Evolutionary conservation across 2,888 invertebrate genomes (phyloP), one percentile per base, ranked within the genome.

Genomic region (Melanostoma mellinum): DNA sequence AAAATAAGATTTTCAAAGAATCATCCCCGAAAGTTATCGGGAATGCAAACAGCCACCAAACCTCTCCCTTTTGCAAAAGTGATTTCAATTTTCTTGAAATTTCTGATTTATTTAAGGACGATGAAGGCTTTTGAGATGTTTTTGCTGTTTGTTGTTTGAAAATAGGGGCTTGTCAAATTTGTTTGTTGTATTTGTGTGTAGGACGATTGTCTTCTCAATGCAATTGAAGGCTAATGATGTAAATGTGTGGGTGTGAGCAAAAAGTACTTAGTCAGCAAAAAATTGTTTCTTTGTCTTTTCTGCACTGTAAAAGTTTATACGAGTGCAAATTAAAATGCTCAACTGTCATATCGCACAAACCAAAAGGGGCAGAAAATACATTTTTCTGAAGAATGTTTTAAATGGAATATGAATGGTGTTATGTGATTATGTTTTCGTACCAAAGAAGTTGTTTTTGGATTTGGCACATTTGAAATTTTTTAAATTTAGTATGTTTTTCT

Each of bases 141-240:
- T 40, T 3, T 36, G 38, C 32, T 4, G 10, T 52, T 42, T 52
- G 2, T 36, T 56, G 33, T 0, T 67, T 50, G 35, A 69, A 67
- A 68, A 73, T 73, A 73, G 73, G 52, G 73, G 58, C 42, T 58
- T 58, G 65, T 38, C 44, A 52, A 46, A 44, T 50, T 36, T 60
- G 60, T 44, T 56, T 58, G 33, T 20, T 35, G 46, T 50, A 9
- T 10, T 6, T 10, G 53, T n/a, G 53, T 48, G 38, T 63, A 3
- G 50, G 6, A 46, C 42, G 71, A 48, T 73, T 74, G 77, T 60
- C 78, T 63, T 74, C 82, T 82, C 78, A 82, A 82, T 89, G 89
- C 71, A 87, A 88, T 10, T 88, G 87, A 52, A 67, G 73, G 60
- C 65, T 35, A 88, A 87, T 75, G 88, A 86, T 8, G 87, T 87